A percentile compares a stretch with the other conserved stretches of the same genome.
Evolutionary conservation across 1,140 invertebrate species (phyloP).

Genomic region (Pseudachorutes palmiensis): DNA sequence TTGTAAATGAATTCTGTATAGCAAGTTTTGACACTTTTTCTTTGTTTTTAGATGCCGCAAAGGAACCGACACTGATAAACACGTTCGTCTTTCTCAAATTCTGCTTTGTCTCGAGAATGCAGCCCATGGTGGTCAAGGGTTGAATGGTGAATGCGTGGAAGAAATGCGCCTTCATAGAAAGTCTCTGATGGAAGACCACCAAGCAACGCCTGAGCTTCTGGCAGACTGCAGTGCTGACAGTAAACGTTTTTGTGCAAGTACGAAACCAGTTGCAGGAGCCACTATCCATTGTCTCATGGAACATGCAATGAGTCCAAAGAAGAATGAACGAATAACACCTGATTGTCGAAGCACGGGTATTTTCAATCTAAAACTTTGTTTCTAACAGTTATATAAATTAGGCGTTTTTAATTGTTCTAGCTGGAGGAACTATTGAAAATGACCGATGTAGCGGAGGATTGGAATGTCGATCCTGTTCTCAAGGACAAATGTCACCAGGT

Average conservation of each 20-base stretch:
- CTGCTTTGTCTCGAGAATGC: slow-evolving; percentile 85
- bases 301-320: slow-evolving; percentile 58
- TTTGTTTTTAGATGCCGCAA: slow-evolving; percentile 46
- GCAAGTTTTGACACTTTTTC: neutral
- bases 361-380: slow-evolving; percentile 10
- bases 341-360: slow-evolving; percentile 59
- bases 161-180: slow-evolving; percentile 86
- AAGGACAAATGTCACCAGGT: slow-evolving; percentile 74
- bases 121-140: slow-evolving; percentile 53
- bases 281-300: slow-evolving; percentile 96
- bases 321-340: slow-evolving; percentile 53
- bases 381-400: slow-evolving; percentile 17
- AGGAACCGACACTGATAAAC: slow-evolving; percentile 68
- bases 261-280: slow-evolving; percentile 65
- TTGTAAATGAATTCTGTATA: slow-evolving; percentile 6
- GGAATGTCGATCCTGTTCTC: slow-evolving; percentile 82
- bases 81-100: slow-evolving; percentile 78
- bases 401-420: slow-evolving; percentile 42
- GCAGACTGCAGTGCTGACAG: slow-evolving; percentile 81
- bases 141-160: slow-evolving; percentile 40
- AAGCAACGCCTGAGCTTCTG: slow-evolving; percentile 84
- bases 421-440: slow-evolving; percentile 69
- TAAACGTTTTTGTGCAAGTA: slow-evolving; percentile 54
- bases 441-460: slow-evolving; percentile 77
- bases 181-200: slow-evolving; percentile 86